phyloP scores from a whole-genome alignment of 2,888 invertebrate species.

The Stenoptilia bipunctidactyla region DNA sequence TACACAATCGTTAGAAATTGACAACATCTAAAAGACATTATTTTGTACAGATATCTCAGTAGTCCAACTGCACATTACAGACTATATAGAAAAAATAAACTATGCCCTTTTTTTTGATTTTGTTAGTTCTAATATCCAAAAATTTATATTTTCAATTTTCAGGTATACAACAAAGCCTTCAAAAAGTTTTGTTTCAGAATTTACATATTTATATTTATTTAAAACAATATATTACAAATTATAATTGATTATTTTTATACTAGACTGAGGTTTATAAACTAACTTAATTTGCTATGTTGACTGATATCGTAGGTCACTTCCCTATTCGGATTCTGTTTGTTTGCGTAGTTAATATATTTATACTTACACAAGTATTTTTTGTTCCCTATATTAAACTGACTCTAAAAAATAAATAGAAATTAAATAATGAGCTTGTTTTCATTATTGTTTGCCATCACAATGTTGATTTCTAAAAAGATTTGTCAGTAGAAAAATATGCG shows the following conservation, averaged over 20 bases:
- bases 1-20: constrained; percentile 33
- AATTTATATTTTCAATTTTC: too few species aligned
- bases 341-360: neutral
- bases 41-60: constrained; percentile 48
- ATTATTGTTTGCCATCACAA: constrained; percentile 43
- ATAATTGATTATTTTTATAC: too few species aligned
- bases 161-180: too few species aligned
- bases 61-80: constrained; percentile 54
- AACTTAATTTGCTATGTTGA: neutral
- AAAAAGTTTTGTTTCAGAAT: neutral
- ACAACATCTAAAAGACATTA: constrained; percentile 50
- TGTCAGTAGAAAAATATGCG: constrained; percentile 44
- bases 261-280: too few species aligned
- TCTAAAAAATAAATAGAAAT: constrained; percentile 49
- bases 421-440: constrained; percentile 22
- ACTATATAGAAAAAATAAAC: constrained; percentile 51
- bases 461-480: constrained; percentile 26
- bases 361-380: constrained; percentile 17
- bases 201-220: constrained; percentile 31
- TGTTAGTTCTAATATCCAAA: too few species aligned
- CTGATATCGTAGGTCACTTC: constrained; percentile 24
- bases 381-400: constrained; percentile 30
- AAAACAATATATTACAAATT: constrained; percentile 9
- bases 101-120: too few species aligned
- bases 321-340: constrained; percentile 23